These are phyloP conservation scores for Sinelater perroti DNA, from an alignment of 2,888 invertebrate genomes.

Conservation along the genomic window DNA sequence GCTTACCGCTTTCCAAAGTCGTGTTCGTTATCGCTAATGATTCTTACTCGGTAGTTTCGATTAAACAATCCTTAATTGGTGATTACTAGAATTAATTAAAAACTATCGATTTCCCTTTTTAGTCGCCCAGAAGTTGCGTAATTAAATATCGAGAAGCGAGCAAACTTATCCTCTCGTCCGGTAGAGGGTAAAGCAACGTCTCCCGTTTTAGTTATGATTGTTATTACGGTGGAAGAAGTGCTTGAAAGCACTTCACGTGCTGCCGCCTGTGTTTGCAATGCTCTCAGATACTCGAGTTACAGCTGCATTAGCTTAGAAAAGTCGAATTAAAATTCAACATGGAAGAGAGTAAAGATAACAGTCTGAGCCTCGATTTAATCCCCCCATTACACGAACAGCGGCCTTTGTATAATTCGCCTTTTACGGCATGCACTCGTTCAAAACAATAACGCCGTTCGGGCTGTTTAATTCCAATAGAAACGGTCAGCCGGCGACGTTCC, in stretches of 20 bases:
- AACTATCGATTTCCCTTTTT: conserved; percentile 10
- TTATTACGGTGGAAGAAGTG: conserved; percentile 27
- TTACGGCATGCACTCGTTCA: no score
- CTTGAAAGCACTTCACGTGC: conserved; percentile 30
- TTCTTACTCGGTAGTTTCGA: neutral
- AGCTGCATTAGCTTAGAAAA: conserved; percentile 33
- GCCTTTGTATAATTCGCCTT: neutral
- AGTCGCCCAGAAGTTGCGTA: neutral
- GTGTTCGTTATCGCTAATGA: no score
- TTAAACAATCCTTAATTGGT: conserved; percentile 15
- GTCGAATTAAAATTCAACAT: conserved; percentile 33
- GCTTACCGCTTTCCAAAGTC: no score
- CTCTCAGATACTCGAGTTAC: conserved; percentile 33
- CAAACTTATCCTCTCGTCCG: conserved; percentile 6
- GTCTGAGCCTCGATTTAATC: conserved; percentile 13
- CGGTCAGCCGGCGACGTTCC: no score
- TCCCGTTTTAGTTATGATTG: conserved; percentile 31
- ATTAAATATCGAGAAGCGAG: conserved; percentile 7
- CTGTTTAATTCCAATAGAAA: no score
- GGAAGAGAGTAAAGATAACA: conserved; percentile 21
- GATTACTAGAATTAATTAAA: conserved; percentile 19
- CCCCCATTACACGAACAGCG: neutral
- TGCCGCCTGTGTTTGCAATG: conserved; percentile 30
- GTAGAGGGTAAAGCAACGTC: conserved; percentile 19
- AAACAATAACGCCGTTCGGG: no score